Evolutionary conservation across 1,140 invertebrate species (phyloP), one percentile per base, ranked within the genome.

Genomic region (Ceratina australensis): DNA sequence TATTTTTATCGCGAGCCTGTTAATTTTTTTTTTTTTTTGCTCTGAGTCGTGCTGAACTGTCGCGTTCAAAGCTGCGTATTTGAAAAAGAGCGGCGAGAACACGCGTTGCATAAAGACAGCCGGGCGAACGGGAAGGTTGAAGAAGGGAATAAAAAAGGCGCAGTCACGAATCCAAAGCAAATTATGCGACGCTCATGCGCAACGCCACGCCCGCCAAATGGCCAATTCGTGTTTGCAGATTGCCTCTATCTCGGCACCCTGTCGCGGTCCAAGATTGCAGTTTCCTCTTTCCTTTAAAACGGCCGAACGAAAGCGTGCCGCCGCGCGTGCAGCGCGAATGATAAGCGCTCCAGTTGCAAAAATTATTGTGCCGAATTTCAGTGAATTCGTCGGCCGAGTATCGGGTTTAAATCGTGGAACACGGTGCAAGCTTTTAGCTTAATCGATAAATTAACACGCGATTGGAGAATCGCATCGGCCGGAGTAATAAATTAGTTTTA

Each of bases 151-250:
- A 7, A 24, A 84, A 79, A 68, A 59, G 63, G 64, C 13, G 82
- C 84, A 78, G 79, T 85, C 81, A 83, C 76, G 86, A 84, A 73
- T 81, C 84, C 81, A 85, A 84, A 89, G 85, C 79, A 84, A 88
- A 89, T 89, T 86, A 88, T 85, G 76, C 83, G 74, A 84, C 72
- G 79, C 82, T 84, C 86, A 87, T 87, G 84, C 85, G 80, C 86
- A 86, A 87, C 89, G 87, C 87, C 86, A 87, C 85, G 83, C 85
- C 87, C 87, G 87, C 89, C 89, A 91, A 92, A 92, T 92, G 90
- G 90, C 90, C 89, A 91, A 92, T 89, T 89, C 90, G 89, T 92
- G 91, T 92, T 91, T 91, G 88, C 87, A 90, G 91, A 91, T 91
- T 92, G 91, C 87, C 85, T 89, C 87, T 92, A 92, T 92, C 91